Conservation (phyloP, 2,113 vertebrate species). For the Anser cygnoides region DNA sequence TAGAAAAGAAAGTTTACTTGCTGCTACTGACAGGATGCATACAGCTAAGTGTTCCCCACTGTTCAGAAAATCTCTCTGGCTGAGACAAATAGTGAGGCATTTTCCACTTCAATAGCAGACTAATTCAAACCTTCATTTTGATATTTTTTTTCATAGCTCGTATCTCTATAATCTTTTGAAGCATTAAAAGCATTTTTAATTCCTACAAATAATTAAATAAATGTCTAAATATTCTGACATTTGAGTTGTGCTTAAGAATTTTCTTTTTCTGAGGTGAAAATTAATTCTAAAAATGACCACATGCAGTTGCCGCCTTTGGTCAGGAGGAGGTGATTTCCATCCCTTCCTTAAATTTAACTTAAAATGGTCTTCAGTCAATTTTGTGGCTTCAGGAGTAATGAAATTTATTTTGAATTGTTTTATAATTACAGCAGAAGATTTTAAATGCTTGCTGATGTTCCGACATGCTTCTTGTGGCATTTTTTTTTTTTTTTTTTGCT, state of each 20-base stretch:
- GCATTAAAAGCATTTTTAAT: neutral
- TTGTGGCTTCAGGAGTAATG: neutral
- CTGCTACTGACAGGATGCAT: neutral
- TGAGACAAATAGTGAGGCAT: neutral
- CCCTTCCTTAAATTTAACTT: neutral
- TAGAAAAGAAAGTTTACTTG: neutral
- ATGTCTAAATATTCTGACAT: neutral
- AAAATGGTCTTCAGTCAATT: neutral
- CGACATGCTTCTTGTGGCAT: neutral
- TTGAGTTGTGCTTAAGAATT: neutral
- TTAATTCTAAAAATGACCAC: neutral
- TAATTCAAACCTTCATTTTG: neutral
- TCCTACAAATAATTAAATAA: neutral
- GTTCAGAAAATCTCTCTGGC: neutral
- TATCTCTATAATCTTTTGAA: neutral
- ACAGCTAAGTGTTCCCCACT: neutral
- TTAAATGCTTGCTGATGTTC: neutral
- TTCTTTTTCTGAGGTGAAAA: neutral
- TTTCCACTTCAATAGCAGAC: neutral
- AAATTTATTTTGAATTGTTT: neutral
- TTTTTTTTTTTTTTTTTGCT: neutral
- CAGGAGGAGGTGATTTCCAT: neutral
- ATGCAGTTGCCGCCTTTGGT: neutral
- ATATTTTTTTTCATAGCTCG: neutral
- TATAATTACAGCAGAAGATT: neutral